Evolutionary conservation across 2,797 vertebrate genomes (phyloP).

Genomic region (Psittacula derbiana): DNA sequence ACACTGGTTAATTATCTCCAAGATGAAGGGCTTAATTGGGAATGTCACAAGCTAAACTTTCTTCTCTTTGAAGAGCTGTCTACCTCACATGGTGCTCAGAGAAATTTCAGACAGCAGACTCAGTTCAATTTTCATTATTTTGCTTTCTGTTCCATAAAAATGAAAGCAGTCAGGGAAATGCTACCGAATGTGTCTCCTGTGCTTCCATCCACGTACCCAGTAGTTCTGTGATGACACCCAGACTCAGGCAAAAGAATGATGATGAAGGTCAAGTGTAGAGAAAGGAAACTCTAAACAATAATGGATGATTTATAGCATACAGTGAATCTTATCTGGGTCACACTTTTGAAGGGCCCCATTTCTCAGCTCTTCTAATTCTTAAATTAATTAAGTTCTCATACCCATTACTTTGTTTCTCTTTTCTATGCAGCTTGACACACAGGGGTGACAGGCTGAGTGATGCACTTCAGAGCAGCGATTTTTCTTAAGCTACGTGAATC

Average conservation of each 20-base stretch:
- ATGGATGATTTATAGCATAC: conserved; percentile 53
- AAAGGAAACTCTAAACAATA: conserved; percentile 67
- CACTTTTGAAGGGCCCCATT: conserved; percentile 46
- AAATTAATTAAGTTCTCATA: conserved; percentile 67
- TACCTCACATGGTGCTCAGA: conserved; percentile 64
- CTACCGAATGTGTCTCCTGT: neutral
- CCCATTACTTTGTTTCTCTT: conserved; percentile 39
- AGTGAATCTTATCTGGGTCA: conserved; percentile 56
- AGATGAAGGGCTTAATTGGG: conserved; percentile 58
- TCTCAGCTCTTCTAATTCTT: conserved; percentile 67
- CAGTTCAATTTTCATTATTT: conserved; percentile 65
- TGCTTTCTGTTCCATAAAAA: conserved; percentile 56
- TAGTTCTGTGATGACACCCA: conserved; percentile 51
- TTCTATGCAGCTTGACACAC: conserved; percentile 9
- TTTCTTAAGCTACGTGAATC: conserved; percentile 34
- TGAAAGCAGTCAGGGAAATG: conserved; percentile 16
- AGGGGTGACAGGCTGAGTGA: conserved; percentile 63
- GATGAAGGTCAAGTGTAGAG: conserved; percentile 68
- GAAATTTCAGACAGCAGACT: conserved; percentile 60
- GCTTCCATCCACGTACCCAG: conserved; percentile 20
- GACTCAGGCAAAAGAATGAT: conserved; percentile 55
- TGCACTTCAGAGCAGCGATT: conserved; percentile 65
- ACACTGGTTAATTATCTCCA: conserved; percentile 58
- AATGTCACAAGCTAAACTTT: conserved; percentile 60
- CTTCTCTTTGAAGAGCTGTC: conserved; percentile 63